Conservation (phyloP, 2,888 invertebrate genomes). For the Acleris cristana region DNA sequence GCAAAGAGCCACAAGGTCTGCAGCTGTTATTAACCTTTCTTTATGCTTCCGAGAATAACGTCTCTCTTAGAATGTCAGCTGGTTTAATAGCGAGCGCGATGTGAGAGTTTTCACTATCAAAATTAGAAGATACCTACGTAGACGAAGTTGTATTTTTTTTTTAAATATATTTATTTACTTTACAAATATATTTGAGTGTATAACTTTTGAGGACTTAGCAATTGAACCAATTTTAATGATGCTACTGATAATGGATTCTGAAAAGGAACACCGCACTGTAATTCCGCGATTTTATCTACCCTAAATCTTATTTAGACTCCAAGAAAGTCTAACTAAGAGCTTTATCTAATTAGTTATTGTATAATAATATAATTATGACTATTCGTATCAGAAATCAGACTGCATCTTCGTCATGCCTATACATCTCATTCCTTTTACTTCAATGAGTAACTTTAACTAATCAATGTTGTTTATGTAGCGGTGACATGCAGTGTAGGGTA, state of each 20-base stretch:
- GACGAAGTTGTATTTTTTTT: conserved; percentile 20
- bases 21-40: conserved; percentile 66
- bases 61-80: conserved; percentile 55
- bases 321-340: no score
- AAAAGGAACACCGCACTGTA: no score
- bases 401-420: no score
- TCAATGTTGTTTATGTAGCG: not conserved
- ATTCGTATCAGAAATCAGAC: no score
- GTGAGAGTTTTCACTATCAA: conserved; percentile 45
- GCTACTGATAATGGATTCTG: no score
- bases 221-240: no score
- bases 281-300: no score
- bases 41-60: conserved; percentile 55
- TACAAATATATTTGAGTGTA: no score
- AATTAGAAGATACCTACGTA: conserved; percentile 45
- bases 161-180: conserved; percentile 13
- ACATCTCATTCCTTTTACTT: not conserved
- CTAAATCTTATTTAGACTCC: no score
- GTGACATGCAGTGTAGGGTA: not conserved
- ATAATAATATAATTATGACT: no score
- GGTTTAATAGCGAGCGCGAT: conserved; percentile 40
- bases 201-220: no score
- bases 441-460: not conserved
- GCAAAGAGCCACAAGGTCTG: conserved; percentile 49
- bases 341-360: no score